Evolutionary conservation across 2,113 vertebrate species (phyloP).

Genomic region (Arvicanthis niloticus): DNA sequence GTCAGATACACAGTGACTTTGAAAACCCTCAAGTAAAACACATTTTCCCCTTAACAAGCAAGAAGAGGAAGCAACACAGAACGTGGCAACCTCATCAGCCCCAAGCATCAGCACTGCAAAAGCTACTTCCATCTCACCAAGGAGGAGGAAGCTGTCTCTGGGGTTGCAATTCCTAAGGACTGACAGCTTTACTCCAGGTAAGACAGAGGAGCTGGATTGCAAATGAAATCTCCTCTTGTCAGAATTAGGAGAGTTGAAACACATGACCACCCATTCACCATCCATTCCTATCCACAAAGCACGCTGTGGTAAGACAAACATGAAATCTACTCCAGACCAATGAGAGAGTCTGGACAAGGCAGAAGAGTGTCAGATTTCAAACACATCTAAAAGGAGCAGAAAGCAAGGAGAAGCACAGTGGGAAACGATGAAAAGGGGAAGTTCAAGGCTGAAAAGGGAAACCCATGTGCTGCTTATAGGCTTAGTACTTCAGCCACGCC

Average conservation of each 20-base stretch:
- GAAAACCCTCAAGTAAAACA: constrained; percentile 46
- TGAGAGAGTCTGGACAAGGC: constrained; percentile 43
- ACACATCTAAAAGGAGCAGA: neutral
- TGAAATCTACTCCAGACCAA: constrained; percentile 12
- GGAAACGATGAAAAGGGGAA: neutral
- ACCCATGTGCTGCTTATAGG: neutral
- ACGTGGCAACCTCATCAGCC: neutral
- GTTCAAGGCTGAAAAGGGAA: constrained; percentile 42
- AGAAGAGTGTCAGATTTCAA: constrained; percentile 43
- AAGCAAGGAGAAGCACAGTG: neutral
- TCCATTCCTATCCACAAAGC: neutral
- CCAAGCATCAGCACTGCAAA: constrained; percentile 13
- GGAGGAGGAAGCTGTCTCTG: neutral
- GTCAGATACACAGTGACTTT: neutral
- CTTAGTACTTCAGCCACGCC: neutral
- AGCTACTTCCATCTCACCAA: constrained; percentile 25
- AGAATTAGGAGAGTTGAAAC: neutral
- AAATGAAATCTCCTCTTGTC: constrained; percentile 53
- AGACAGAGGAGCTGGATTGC: neutral
- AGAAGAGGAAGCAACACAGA: constrained; percentile 23
- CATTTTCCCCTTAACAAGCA: neutral
- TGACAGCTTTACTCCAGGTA: neutral
- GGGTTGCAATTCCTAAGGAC: neutral
- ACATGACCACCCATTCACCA: neutral
- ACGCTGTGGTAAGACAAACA: neutral